phyloP scores from a whole-genome alignment of 2,113 vertebrate species.

The Bagarius yarrelli region DNA sequence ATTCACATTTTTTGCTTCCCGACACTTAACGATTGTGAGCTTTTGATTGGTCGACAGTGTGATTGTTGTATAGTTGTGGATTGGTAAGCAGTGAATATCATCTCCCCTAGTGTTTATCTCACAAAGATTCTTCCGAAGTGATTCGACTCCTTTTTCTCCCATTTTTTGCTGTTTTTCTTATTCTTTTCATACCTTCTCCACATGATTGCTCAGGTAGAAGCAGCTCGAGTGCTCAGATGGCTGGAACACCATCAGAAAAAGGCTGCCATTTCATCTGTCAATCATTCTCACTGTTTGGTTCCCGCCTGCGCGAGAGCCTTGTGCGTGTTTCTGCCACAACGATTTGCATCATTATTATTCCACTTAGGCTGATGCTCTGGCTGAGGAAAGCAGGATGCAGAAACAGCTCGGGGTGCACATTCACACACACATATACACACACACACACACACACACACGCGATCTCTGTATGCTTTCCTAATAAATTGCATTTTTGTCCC shows the following conservation, averaged over 20 bases:
- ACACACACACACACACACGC: not conserved
- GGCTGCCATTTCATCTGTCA: conserved; percentile 35
- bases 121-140: not conserved
- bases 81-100: too few relatives aligned
- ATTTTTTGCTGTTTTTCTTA: conserved; percentile 9
- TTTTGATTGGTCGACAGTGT: too few relatives aligned
- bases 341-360: conserved; percentile 50
- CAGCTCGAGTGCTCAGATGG: conserved; percentile 24
- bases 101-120: too few relatives aligned
- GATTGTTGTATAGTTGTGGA: too few relatives aligned
- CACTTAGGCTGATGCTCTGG: conserved; percentile 32
- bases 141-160: not conserved
- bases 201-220: conserved; percentile 38
- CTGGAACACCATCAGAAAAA: conserved; percentile 18
- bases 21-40: too few relatives aligned
- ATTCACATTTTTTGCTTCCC: too few relatives aligned
- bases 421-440: conserved; percentile 5
- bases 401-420: not conserved
- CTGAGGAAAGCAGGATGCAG: conserved; percentile 12
- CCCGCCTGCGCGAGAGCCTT: conserved; percentile 23
- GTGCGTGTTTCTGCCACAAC: conserved; percentile 37
- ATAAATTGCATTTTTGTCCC: conserved; percentile 44
- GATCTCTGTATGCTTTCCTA: conserved; percentile 18
- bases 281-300: conserved; percentile 30
- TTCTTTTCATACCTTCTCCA: conserved; percentile 14